Conservation (phyloP, 1,140 invertebrate genomes). For the Littorina saxatilis region DNA sequence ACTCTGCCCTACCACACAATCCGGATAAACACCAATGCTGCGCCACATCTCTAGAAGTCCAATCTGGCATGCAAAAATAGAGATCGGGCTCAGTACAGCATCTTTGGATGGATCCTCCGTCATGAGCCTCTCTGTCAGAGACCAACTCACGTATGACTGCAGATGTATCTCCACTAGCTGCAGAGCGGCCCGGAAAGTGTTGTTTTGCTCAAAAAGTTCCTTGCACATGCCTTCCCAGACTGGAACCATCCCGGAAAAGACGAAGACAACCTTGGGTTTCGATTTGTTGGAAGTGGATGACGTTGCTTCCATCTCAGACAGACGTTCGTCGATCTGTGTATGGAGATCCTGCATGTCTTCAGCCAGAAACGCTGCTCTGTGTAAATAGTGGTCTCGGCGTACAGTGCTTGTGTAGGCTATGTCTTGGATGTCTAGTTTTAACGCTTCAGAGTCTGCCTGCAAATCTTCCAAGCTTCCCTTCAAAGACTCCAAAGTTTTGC, state of each 20-base stretch:
- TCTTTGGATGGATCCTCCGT: slow-evolving; percentile 42
- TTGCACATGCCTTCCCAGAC: slow-evolving; percentile 59
- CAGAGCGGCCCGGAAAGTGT: slow-evolving; percentile 43
- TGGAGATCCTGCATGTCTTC: slow-evolving; percentile 41
- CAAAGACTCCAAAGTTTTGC: slow-evolving; percentile 25
- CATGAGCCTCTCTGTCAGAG: slow-evolving; percentile 40
- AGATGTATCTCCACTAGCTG: slow-evolving; percentile 50
- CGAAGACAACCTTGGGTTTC: slow-evolving; percentile 47
- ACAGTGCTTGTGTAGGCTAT: slow-evolving; percentile 54
- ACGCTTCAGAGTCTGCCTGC: neutral
- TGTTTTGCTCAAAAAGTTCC: slow-evolving; percentile 40
- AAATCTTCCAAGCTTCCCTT: slow-evolving; percentile 36
- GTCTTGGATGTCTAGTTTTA: slow-evolving; percentile 32
- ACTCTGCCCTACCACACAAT: slow-evolving; percentile 62
- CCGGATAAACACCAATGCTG: slow-evolving; percentile 50
- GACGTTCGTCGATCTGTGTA: neutral
- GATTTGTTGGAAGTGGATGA: neutral
- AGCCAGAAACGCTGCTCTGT: slow-evolving; percentile 39
- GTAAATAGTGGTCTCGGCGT: slow-evolving; percentile 47
- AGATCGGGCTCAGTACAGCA: slow-evolving; percentile 55
- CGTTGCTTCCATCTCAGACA: neutral
- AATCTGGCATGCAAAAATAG: slow-evolving; percentile 65
- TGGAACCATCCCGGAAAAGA: slow-evolving; percentile 63
- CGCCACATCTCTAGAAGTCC: slow-evolving; percentile 54
- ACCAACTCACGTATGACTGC: slow-evolving; percentile 43